These are phyloP conservation scores for Eupithecia tripunctaria DNA, from an alignment of 2,888 invertebrate genomes.

Conservation along the genomic window DNA sequence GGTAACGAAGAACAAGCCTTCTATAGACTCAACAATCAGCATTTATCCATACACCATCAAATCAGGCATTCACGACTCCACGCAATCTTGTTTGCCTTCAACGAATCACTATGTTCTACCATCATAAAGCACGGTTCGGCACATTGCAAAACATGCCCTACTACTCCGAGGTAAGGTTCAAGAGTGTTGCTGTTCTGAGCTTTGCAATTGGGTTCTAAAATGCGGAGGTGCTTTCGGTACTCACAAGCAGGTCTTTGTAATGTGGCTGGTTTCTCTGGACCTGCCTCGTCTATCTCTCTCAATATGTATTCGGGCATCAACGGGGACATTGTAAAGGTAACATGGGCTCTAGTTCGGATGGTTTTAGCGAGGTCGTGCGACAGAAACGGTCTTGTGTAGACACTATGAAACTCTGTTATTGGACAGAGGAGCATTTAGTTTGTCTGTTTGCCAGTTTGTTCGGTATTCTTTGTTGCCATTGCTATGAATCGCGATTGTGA, in stretches of 20 bases:
- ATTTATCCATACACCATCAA: slow-evolving; percentile 66
- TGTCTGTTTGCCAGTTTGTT: slow-evolving; percentile 68
- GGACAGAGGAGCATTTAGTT: slow-evolving; percentile 76
- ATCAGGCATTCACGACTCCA: slow-evolving; percentile 73
- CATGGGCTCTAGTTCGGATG: slow-evolving; percentile 55
- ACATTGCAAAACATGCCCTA: slow-evolving; percentile 65
- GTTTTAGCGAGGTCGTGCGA: slow-evolving; percentile 75
- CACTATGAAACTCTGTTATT: slow-evolving; percentile 80
- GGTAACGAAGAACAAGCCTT: slow-evolving; percentile 38
- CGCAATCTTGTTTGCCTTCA: slow-evolving; percentile 79
- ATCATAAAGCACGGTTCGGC: slow-evolving; percentile 38
- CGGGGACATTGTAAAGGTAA: slow-evolving; percentile 51
- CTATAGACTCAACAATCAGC: slow-evolving; percentile 54
- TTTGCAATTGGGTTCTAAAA: slow-evolving; percentile 72
- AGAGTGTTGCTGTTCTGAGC: slow-evolving; percentile 56
- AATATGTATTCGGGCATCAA: slow-evolving; percentile 45
- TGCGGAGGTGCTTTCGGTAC: slow-evolving; percentile 77
- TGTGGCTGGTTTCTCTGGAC: slow-evolving; percentile 64
- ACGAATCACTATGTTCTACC: slow-evolving; percentile 62
- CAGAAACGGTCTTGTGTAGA: slow-evolving; percentile 77
- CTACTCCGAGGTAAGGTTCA: slow-evolving; percentile 54
- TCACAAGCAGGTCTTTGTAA: slow-evolving; percentile 80
- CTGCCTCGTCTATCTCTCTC: slow-evolving; percentile 59
- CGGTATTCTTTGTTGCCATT: slow-evolving; percentile 73
- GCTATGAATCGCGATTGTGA: slow-evolving; percentile 77